A percentile compares a stretch with the other conserved stretches of the same genome.
These are phyloP conservation scores for Pelmatolapia mariae DNA, from an alignment of 2,113 vertebrate species.

Conservation along the genomic window DNA sequence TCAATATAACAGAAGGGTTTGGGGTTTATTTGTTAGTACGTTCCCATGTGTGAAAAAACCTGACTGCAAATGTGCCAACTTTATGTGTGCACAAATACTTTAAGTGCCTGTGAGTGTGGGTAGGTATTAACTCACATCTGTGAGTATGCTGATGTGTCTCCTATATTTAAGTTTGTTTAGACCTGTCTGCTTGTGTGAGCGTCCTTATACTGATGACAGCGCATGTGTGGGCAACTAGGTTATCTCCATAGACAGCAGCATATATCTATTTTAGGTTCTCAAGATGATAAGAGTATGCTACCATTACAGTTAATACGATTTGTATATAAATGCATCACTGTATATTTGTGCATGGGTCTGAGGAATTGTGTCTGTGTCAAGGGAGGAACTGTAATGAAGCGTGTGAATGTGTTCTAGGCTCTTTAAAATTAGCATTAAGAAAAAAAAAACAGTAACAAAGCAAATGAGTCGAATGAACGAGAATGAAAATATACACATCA, in stretches of 20 bases:
- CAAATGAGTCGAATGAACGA: neutral
- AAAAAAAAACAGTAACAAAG: neutral
- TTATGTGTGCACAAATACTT: neutral
- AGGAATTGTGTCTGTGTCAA: neutral
- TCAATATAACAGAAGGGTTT: neutral
- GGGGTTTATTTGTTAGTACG: neutral
- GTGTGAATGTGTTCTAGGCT: neutral
- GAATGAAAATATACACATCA: neutral
- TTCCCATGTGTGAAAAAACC: neutral
- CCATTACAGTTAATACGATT: neutral
- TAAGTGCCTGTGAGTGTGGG: neutral
- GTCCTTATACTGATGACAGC: neutral
- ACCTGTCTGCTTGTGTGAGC: neutral
- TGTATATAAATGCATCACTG: neutral
- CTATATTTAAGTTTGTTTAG: neutral
- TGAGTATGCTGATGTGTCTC: neutral
- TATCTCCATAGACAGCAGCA: slow-evolving; percentile 5
- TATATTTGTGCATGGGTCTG: neutral
- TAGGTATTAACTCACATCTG: neutral
- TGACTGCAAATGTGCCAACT: neutral
- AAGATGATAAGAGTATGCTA: neutral
- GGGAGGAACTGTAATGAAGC: neutral
- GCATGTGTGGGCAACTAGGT: slow-evolving; percentile 9
- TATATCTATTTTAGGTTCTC: slow-evolving; percentile 20
- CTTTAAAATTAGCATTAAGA: neutral